Evolutionary conservation across 2,797 vertebrate species (phyloP).

Genomic region (Philypnodon macrostomus): DNA sequence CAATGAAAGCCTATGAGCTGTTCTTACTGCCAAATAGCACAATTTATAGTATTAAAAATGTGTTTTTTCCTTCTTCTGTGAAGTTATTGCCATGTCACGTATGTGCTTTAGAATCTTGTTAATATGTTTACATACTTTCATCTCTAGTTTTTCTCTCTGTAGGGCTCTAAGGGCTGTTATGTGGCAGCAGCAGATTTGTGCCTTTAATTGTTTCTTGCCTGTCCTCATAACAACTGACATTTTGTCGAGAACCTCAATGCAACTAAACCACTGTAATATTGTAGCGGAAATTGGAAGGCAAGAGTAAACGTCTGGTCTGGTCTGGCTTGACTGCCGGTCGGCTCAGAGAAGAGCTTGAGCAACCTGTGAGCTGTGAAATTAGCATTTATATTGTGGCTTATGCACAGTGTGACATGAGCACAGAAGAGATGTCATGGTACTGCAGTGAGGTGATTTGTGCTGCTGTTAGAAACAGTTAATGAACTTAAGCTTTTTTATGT

Average conservation of each 20-base stretch:
- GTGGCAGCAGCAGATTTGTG: constrained; percentile 40
- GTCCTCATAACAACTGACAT: background rate
- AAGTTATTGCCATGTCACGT: too few species aligned
- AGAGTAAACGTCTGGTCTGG: constrained; percentile 27
- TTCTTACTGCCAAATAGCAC: too few species aligned
- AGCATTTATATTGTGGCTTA: constrained; percentile 68
- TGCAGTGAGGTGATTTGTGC: constrained; percentile 36
- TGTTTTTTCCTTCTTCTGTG: too few species aligned
- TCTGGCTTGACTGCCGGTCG: constrained; percentile 20
- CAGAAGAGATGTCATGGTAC: constrained; percentile 28
- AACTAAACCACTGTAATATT: constrained; percentile 47
- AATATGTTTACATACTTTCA: background rate
- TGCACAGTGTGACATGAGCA: constrained; percentile 25
- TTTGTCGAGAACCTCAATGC: constrained; percentile 37
- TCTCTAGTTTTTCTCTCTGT: constrained; percentile 8
- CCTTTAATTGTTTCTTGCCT: constrained; percentile 28
- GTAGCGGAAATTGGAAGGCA: constrained; percentile 26
- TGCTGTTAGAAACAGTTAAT: constrained; percentile 57
- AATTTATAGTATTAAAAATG: too few species aligned
- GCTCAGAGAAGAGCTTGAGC: constrained; percentile 36
- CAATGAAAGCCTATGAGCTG: too few species aligned
- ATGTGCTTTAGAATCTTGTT: too few species aligned
- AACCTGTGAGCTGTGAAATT: constrained; percentile 55
- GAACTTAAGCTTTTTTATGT: constrained; percentile 43
- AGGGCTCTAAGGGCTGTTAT: constrained; percentile 25